Evolutionary conservation across 2,797 vertebrate species (phyloP), one percentile per base, ranked within the genome.

Genomic region (Ptychadena robeensis): DNA sequence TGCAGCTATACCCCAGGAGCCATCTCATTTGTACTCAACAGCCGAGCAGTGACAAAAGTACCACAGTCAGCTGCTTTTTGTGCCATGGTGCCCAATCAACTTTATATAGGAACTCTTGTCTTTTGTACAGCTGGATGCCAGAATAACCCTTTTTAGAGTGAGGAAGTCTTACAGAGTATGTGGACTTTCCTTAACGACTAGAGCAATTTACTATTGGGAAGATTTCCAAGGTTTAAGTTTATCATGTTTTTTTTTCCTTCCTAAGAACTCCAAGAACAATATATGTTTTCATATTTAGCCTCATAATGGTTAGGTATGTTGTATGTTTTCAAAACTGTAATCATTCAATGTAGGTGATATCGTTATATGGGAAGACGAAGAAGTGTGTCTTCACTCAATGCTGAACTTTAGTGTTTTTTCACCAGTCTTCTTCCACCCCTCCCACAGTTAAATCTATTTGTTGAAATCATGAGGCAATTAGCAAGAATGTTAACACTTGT

Each of bases 21-120:
- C 65, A 65, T 85, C 72, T 85, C 74, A 88, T 91, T 88, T 74
- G 85, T 87, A 89, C 73, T 87, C 82, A 86, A 69, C 85, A 85
- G 85, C 81, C 82, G 63, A 31, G 63, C 0, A 0, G 30, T 86
- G 83, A 88, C 85, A 90, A 88, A 59, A 82, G 75, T 81, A 63
- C 85, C 82, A 72, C 72, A 85, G 83, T 85, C 79, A 89, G 77
- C 82, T 89, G 74, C 66, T 88, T 66, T 86, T 78, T 86, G 71
- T 74, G n/a, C 71, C 57, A 82, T 86, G 78, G 68, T 87, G 83
- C 86, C 82, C 59, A 87, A 70, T 44, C 86, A 78, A 79, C 35
- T 68, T 89, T 87, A 86, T 86, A 85, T 77, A 87, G 22, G 81
- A 78, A 86, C 34, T 85, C 22, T 68, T 3, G 70, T 84, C 38